Base-by-base conservation (phyloP, 2,797 vertebrate genomes). In the Setipinna tenuifilis region DNA sequence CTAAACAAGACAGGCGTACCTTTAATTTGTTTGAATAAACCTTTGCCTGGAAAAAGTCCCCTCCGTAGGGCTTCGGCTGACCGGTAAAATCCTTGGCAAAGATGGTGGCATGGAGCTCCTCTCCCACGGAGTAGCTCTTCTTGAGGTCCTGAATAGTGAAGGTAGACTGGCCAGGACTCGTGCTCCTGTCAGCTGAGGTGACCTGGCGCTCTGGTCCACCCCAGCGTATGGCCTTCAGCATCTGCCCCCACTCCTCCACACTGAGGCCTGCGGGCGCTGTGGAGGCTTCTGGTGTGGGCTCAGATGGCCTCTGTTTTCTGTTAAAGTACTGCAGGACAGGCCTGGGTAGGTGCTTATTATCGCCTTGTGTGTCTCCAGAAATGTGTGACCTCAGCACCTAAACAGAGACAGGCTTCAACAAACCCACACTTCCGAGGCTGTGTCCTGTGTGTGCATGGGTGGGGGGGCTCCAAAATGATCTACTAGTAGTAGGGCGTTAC, bases 21-120 rank as follows among this genome's bases (percentile, higher is more conserved):
- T 85, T 82, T 6, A 83, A 25, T 0, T 23, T 21, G 57, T 19
- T 41, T 28, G 95, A 93, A 83, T 95, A 93, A 85, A 97, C 95
- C 85, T 94, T 93, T 86, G 94, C 94, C 88, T 95, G 94, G 65
- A 96, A 90, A 46, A 96, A 96, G 89, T 96, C 96, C 50, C 96
- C 96, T 0, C 96, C 96, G 16, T 97, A 95, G 75, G 87, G 91
- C 90, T 97, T 97, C 78, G 94, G 92, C 31, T 92, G 93, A 21
- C 94, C 93, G 87, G 93, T 92, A 91, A 95, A 96, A 90, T 97
- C 95, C 59, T 71, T 83, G 19, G 87, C 85, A 16, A 82, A 57
- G 19, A 88, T 83, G 23, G 28, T 54, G 10, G 81, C 16, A 0
- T 35, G 16, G 4, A 88, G 82, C 2, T 82, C 71, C 14, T 86